Evolutionary conservation across 2,888 invertebrate genomes (phyloP).

Genomic region (Criorhina ranunculi): DNA sequence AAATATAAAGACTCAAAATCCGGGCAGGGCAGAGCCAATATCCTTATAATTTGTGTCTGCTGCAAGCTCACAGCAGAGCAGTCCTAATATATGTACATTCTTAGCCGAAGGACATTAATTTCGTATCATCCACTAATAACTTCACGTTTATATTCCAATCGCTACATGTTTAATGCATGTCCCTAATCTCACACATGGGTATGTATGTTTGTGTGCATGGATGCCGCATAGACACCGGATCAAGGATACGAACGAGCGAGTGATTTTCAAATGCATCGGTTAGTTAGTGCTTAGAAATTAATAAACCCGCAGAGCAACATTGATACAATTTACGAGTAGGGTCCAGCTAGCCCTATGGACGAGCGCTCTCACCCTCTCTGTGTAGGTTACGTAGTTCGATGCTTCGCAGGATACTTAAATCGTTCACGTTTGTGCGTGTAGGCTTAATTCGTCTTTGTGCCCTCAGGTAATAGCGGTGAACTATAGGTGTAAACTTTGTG

Average conservation of each 20-base stretch:
- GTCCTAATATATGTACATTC: constrained; percentile 37
- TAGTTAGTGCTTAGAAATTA: constrained; percentile 66
- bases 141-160: constrained; percentile 63
- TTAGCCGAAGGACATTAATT: constrained; percentile 72
- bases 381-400: constrained; percentile 16
- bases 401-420: constrained; percentile 50
- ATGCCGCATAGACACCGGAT: constrained; percentile 21
- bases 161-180: constrained; percentile 73
- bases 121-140: constrained; percentile 70
- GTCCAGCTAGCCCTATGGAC: constrained; percentile 10
- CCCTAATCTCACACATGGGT: constrained; percentile 49
- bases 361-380: constrained; percentile 1
- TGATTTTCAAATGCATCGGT: constrained; percentile 63
- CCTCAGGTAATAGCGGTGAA: constrained; percentile 36
- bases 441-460: constrained; percentile 30
- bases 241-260: constrained; percentile 34
- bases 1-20: constrained; percentile 36
- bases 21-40: not conserved
- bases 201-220: too few relatives aligned
- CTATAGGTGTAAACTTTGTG: constrained; percentile 49
- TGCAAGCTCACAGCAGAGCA: too few relatives aligned
- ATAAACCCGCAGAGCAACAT: constrained; percentile 47
- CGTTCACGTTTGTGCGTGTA: constrained; percentile 22
- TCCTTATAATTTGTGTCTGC: constrained; percentile 29
- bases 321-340: constrained; percentile 38